These are phyloP conservation scores for Haplotaxodon microlepis DNA, from an alignment of 2,113 vertebrate species.

Conservation along the genomic window DNA sequence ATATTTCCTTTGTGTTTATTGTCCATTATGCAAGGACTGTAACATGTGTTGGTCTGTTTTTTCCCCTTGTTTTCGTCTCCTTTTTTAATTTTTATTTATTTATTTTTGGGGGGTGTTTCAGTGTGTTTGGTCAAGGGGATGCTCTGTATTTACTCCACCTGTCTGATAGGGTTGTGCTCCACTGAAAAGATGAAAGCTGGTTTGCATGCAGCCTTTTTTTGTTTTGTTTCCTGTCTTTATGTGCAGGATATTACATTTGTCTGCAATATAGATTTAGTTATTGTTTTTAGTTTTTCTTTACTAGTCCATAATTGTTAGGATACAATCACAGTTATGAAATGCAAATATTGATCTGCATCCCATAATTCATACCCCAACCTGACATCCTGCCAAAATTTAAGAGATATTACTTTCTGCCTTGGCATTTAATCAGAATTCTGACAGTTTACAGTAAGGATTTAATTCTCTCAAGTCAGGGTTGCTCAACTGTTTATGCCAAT, in stretches of 20 bases:
- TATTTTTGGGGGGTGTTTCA: not conserved
- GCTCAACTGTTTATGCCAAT: not conserved
- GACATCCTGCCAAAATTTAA: not conserved
- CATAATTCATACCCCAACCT: not conserved
- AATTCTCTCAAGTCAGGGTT: not conserved
- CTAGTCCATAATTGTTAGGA: not conserved
- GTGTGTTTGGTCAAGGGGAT: not conserved
- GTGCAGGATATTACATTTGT: not conserved
- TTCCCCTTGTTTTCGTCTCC: not conserved
- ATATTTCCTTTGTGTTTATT: constrained; percentile 58
- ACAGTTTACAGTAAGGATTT: not conserved
- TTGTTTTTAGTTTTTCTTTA: not conserved
- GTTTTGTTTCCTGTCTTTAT: not conserved
- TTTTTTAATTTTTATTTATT: not conserved
- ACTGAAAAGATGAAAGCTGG: constrained; percentile 20
- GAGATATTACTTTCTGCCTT: not conserved
- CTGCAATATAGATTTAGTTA: not conserved
- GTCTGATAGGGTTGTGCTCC: constrained; percentile 1
- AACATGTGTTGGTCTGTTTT: constrained; percentile 1
- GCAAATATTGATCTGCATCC: not conserved
- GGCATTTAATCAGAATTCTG: not conserved
- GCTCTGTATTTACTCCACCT: constrained; percentile 2
- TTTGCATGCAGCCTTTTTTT: constrained; percentile 9
- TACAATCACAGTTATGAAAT: not conserved
- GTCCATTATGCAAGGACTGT: constrained; percentile 36